phyloP scores from a whole-genome alignment of 2,888 invertebrate genomes.

The Achlya flavicornis region DNA sequence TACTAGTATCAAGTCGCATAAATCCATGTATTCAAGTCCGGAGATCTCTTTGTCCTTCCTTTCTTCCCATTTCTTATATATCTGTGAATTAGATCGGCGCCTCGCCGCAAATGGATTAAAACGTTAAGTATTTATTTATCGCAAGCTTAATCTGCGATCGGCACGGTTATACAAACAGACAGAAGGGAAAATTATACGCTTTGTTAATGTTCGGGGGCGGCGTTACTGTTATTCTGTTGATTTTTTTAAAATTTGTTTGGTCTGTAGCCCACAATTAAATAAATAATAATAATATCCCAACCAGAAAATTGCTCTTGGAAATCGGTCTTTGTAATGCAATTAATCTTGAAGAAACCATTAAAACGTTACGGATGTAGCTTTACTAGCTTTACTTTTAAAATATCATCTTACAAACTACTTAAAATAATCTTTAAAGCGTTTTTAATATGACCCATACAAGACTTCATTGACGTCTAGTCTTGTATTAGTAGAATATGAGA shows the following conservation, averaged over 20 bases:
- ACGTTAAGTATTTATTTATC: conserved; percentile 80
- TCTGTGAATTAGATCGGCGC: conserved; percentile 66
- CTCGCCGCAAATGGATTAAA: conserved; percentile 71
- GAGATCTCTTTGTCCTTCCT: conserved; percentile 48
- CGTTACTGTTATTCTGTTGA: not conserved
- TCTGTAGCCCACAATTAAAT: not conserved
- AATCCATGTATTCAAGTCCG: conserved; percentile 13
- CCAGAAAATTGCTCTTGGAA: too few species aligned
- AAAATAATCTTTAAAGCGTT: too few species aligned
- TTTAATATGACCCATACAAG: too few species aligned
- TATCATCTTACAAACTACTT: too few species aligned
- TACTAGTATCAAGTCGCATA: conserved; percentile 45
- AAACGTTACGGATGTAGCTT: too few species aligned
- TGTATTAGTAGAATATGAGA: too few species aligned
- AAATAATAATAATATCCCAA: too few species aligned
- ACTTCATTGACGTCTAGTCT: too few species aligned
- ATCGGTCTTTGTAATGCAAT: too few species aligned
- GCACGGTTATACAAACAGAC: conserved; percentile 71
- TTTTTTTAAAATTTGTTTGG: conserved; percentile 13
- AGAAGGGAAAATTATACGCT: conserved; percentile 71
- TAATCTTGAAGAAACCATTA: too few species aligned
- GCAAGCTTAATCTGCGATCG: conserved; percentile 70
- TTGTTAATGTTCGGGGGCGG: conserved; percentile 49
- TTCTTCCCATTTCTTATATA: conserved; percentile 63
- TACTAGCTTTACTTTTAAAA: too few species aligned